Evolutionary conservation across 1,140 invertebrate genomes (phyloP).

Genomic region (Aphidius ervi): DNA sequence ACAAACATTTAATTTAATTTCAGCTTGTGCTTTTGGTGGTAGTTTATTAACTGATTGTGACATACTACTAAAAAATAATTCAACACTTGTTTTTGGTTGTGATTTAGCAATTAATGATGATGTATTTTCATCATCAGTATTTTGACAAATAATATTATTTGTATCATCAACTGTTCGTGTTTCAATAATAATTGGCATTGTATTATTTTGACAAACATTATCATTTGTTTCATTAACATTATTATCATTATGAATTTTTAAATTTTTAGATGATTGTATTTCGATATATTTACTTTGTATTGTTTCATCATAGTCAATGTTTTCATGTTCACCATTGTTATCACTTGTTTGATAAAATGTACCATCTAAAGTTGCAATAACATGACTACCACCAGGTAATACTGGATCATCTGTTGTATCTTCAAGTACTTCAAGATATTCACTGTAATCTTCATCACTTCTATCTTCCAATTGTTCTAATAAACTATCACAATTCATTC

Average conservation of each 20-base stretch:
- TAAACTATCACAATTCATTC: slow-evolving; percentile 37
- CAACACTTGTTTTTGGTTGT: slow-evolving; percentile 35
- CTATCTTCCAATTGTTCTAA: slow-evolving; percentile 47
- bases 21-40: slow-evolving; percentile 41
- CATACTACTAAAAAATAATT: slow-evolving; percentile 48
- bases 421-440: slow-evolving; percentile 44
- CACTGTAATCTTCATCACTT: slow-evolving; percentile 46
- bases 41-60: slow-evolving; percentile 44
- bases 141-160: background rate
- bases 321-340: slow-evolving; percentile 1
- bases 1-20: slow-evolving; percentile 48
- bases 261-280: slow-evolving; percentile 38
- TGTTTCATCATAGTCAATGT: slow-evolving; percentile 33
- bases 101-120: background rate
- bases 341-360: background rate
- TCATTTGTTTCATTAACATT: background rate
- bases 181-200: background rate
- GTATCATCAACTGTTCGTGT: background rate
- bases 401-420: slow-evolving; percentile 34
- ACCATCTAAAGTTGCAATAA: slow-evolving; percentile 23
- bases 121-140: slow-evolving; percentile 2
- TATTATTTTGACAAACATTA: background rate
- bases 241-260: slow-evolving; percentile 15
- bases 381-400: slow-evolving; percentile 15
- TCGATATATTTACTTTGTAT: slow-evolving; percentile 45